phyloP scores from a whole-genome alignment of 2,113 vertebrate genomes.

The Channa maculata region DNA sequence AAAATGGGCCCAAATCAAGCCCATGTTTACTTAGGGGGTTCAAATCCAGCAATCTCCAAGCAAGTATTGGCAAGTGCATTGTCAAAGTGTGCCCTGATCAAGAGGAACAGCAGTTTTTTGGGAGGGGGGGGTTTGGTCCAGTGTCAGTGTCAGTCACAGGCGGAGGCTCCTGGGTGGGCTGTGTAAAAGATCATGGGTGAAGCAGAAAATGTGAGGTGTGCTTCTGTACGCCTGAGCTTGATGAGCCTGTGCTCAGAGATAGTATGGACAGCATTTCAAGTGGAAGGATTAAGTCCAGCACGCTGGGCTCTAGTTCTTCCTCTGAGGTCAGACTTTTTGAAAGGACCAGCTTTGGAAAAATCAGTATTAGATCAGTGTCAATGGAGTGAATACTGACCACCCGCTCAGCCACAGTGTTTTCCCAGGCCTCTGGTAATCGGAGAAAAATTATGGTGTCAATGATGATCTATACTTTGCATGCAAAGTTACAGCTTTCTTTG shows the following conservation, averaged over 20 bases:
- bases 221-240: constrained; percentile 28
- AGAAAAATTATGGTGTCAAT: neutral
- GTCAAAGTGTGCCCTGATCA: constrained; percentile 53
- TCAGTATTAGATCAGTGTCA: constrained; percentile 28
- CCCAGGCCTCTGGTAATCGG: neutral
- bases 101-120: constrained; percentile 38
- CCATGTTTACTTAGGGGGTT: constrained; percentile 67
- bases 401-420: constrained; percentile 29
- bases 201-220: constrained; percentile 43
- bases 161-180: constrained; percentile 61
- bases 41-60: constrained; percentile 64
- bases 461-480: constrained; percentile 14
- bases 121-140: constrained; percentile 36
- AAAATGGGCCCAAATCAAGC: constrained; percentile 65
- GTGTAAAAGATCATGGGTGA: constrained; percentile 37
- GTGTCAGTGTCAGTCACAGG: constrained; percentile 52
- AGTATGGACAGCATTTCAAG: constrained; percentile 15
- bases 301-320: constrained; percentile 15
- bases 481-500: neutral
- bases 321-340: constrained; percentile 32
- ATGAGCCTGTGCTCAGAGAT: constrained; percentile 34
- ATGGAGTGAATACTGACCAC: constrained; percentile 55
- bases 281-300: constrained; percentile 17
- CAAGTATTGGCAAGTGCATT: constrained; percentile 47
- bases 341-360: constrained; percentile 29